These are phyloP conservation scores for Hydrozoanthus gracilis DNA, from an alignment of 92 coral and sea anemone genomes.

Conservation along the genomic window DNA sequence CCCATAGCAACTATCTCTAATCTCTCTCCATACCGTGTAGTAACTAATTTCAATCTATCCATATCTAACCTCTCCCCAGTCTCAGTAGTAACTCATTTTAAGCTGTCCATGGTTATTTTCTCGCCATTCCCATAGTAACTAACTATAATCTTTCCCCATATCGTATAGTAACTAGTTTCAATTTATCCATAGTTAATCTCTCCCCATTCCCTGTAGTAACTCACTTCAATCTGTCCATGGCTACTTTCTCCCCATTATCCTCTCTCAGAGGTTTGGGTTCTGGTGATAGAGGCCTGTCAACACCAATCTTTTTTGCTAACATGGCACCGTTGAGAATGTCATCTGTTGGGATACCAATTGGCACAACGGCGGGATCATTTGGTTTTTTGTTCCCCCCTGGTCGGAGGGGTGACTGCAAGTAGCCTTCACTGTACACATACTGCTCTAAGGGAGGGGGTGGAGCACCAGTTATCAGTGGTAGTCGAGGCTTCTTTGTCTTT, in stretches of 20 bases:
- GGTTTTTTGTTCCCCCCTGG: constrained; percentile 70
- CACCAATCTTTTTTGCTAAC: constrained; percentile 84
- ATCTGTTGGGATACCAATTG: constrained; percentile 60
- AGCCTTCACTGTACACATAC: constrained; percentile 88
- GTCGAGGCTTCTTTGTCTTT: constrained; percentile 58
- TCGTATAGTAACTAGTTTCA: too few species aligned
- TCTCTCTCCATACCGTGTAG: too few species aligned
- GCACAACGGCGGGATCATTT: constrained; percentile 41
- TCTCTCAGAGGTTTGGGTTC: constrained; percentile 62
- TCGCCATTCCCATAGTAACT: too few species aligned
- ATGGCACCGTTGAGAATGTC: constrained; percentile 87
- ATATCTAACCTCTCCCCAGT: neutral
- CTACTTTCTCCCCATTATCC: constrained; percentile 82
- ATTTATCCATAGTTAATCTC: too few species aligned
- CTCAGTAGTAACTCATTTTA: constrained; percentile 38
- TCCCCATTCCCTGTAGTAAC: neutral
- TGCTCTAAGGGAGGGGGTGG: constrained; percentile 95
- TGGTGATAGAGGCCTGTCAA: constrained; percentile 64
- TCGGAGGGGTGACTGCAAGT: constrained; percentile 73
- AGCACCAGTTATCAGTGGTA: constrained; percentile 81
- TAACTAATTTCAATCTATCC: too few species aligned
- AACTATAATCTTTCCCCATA: too few species aligned
- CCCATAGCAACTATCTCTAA: too few species aligned
- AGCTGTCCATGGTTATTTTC: too few species aligned
- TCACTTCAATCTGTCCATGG: constrained; percentile 83